Evolutionary conservation across 2,113 vertebrate species (phyloP), one percentile per base, ranked within the genome.

Genomic region (Cacatua alba): DNA sequence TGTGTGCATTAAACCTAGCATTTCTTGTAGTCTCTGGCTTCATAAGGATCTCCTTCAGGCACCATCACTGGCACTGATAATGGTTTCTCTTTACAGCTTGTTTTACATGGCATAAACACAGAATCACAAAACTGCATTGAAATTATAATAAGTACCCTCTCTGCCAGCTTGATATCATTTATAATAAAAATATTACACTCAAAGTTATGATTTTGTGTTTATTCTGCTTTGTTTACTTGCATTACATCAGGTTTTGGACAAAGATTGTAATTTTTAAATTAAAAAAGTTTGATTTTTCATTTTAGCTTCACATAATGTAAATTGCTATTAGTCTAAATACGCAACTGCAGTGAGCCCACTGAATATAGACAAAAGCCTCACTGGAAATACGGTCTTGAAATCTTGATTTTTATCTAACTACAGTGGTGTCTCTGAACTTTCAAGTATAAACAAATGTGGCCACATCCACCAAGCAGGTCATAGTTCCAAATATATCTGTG

Each of bases 11-110:
- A 68, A 94, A 68, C 59, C 18, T 9, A 35, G 49, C 20, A 37
- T 59, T 48, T 79, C 28, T 69, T 13, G 5, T 25, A 69, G 51
- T 75, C 62, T 85, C 35, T 48, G 24, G 37, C 71, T 82, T 75
- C 95, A 37, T n/a, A 41, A 55, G 48, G 91, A 90, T 68, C 93
- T 96, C 91, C 75, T 94, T 91, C 76, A 86, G 93, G 86, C 68
- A 94, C 48, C 48, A 76, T 86, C 71, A 57, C 0, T 52, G 62
- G 41, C 65, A 88, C 43, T 82, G 49, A 51, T 67, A 86, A 94
- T 63, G n/a, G 49, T 80, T 86, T 90, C 70, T 39, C 90, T 93
- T 94, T 63, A 83, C 29, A 95, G 71, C n/a, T 87, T 94, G 49
- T 89, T 96, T 85, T 85, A 69, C 74, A 52, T 13, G 11, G 70